Base-by-base conservation (phyloP, 1,140 invertebrate genomes). In the Pogonomyrmex californicus region DNA sequence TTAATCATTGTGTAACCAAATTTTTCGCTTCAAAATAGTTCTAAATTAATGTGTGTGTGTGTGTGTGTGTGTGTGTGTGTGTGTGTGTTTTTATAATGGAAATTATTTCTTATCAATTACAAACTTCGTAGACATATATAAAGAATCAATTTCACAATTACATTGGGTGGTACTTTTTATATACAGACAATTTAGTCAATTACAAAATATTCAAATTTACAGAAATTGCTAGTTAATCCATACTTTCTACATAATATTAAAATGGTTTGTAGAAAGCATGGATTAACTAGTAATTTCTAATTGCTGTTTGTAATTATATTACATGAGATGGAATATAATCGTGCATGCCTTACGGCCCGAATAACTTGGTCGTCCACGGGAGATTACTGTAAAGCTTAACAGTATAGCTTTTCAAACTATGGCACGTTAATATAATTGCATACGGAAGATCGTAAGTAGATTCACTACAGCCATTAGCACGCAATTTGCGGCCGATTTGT, bases 401-500 rank as follows among this genome's bases (percentile, higher is more conserved):
- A 82, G 41, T 17, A 4, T 47, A 56, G 23, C 66, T 82, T 82
- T 60, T 60, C 38, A 33, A 73, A 73, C 54, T 73, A 23, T 60
- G 23, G 49, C 23, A 44, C 30, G 66, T 58, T 73, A 49, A 30
- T 33, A 73, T 47, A 38, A 58, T 73, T 60, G 79, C 54, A 47
- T 82, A 47, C 79, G 41, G 41, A 82, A 23, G 66, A 2, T 36
- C 9, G 17, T 71, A 71, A 82, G 65, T 82, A 58, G 79, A 82
- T 81, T 81, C 65, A 71, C 17, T 36, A 58, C 68, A 49, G 58
- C 23, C 79, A 70, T 90, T 82, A 86, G 41, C 47, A 47, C 44
- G 36, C 75, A 86, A 86, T 90, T 88, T 86, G 70, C 51, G 36
- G 30, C 1, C 47, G 62, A 90, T 90, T 90, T 68, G 63, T 44